Conservation (phyloP, 1,140 invertebrate species). For the Marisa cornuarietis region DNA sequence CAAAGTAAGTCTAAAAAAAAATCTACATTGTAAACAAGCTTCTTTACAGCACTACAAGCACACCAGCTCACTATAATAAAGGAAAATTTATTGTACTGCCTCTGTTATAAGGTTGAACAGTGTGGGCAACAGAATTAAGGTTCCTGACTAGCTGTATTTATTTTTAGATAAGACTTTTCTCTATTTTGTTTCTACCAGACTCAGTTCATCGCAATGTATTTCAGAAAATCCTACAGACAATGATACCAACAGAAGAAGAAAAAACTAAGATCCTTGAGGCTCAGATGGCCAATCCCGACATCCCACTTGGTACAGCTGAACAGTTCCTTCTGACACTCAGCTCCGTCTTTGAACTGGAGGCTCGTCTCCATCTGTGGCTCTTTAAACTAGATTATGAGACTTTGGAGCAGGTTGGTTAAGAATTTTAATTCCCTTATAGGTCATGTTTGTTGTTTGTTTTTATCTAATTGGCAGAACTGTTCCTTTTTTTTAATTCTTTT, state of each 20-base stretch:
- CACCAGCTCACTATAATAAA: not conserved
- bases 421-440: not conserved
- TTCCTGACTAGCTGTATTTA: too few relatives aligned
- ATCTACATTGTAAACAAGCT: not conserved
- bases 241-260: slow-evolving; percentile 98
- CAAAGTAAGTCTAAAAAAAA: not conserved
- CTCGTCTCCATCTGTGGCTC: slow-evolving; percentile 95
- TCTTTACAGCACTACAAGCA: not conserved
- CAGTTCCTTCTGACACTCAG: slow-evolving; percentile 96
- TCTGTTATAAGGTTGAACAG: too few relatives aligned
- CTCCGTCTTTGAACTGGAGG: slow-evolving; percentile 94
- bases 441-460: not conserved
- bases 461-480: not conserved
- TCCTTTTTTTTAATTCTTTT: not conserved
- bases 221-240: slow-evolving; percentile 89
- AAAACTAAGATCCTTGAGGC: slow-evolving; percentile 95
- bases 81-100: too few relatives aligned
- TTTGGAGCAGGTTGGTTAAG: slow-evolving; percentile 81
- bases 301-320: slow-evolving; percentile 96
- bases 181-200: too few relatives aligned
- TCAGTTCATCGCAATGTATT: slow-evolving; percentile 24
- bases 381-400: slow-evolving; percentile 99
- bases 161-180: too few relatives aligned
- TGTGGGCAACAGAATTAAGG: too few relatives aligned
- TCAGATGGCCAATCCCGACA: slow-evolving; percentile 90